Conservation (phyloP, 2,797 vertebrate species). For the Molossus molossus region DNA sequence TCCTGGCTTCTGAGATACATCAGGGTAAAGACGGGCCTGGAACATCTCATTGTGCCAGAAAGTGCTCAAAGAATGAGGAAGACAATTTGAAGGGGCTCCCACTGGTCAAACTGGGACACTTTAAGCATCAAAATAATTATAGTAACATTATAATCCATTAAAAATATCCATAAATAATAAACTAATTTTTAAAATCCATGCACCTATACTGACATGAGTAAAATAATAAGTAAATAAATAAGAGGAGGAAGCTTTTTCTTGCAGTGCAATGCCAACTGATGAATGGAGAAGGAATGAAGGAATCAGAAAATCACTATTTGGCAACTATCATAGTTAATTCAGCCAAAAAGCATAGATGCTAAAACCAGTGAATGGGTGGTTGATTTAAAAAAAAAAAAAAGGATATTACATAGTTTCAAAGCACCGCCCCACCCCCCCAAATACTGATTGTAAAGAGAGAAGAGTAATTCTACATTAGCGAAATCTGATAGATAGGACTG, state of each 20-base stretch:
- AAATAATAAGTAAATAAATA: neutral
- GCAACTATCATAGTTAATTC: conserved; percentile 21
- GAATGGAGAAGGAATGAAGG: neutral
- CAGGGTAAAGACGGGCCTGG: neutral
- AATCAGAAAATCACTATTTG: conserved; percentile 55
- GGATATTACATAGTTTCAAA: neutral
- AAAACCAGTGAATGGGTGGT: neutral
- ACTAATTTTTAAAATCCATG: neutral
- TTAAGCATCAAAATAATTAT: conserved; percentile 17
- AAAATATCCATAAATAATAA: neutral
- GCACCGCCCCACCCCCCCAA: neutral
- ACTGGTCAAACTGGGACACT: neutral
- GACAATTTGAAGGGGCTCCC: neutral
- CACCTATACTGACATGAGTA: neutral
- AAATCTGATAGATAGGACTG: neutral
- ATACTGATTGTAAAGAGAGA: neutral
- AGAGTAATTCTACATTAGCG: neutral
- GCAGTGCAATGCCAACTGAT: neutral
- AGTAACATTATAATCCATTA: neutral
- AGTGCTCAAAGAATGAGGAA: neutral
- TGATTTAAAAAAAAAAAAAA: conserved; percentile 49
- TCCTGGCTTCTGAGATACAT: neutral
- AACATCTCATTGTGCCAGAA: neutral
- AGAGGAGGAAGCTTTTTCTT: neutral
- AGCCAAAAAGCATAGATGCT: conserved; percentile 33